Evolutionary conservation across 1,140 invertebrate species (phyloP).

Genomic region (Thrips palmi): DNA sequence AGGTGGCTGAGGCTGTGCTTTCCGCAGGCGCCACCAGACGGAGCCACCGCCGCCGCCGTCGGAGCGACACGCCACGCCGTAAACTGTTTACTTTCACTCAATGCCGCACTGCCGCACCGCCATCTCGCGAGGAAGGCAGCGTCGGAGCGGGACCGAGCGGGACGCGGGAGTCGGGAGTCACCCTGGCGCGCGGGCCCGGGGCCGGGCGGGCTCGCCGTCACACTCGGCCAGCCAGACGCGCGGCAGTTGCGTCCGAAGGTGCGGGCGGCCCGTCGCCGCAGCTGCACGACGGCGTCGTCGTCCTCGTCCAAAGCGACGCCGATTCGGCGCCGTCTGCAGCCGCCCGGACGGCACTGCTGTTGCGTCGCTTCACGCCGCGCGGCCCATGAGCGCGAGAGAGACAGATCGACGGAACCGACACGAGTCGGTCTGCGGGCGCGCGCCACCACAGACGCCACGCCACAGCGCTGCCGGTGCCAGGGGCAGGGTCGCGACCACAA

Average conservation of each 20-base stretch:
- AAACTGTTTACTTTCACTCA: conserved; percentile 6
- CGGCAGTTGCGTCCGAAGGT: conserved; percentile 1
- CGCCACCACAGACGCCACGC: conserved; percentile 12
- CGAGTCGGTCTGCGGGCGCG: conserved; percentile 14
- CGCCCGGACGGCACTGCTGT: too few species aligned
- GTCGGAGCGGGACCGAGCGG: not conserved
- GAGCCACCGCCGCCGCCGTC: too few species aligned
- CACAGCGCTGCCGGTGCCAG: conserved; percentile 8
- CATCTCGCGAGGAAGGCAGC: not conserved
- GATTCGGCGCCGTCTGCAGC: too few species aligned
- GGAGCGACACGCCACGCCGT: too few species aligned
- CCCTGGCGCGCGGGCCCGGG: not conserved
- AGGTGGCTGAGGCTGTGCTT: too few species aligned
- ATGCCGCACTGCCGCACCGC: not conserved
- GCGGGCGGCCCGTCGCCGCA: not conserved
- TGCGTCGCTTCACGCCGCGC: conserved; percentile 20
- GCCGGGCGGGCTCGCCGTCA: conserved; percentile 12
- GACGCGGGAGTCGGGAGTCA: not conserved
- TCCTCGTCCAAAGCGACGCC: too few species aligned
- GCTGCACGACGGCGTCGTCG: conserved; percentile 12
- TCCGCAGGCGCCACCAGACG: too few species aligned
- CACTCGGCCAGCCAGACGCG: conserved; percentile 10
- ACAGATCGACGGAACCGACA: too few species aligned
- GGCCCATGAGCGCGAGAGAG: too few species aligned
- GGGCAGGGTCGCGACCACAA: not conserved